A percentile compares a stretch with the other conserved stretches of the same genome.
These are phyloP conservation scores for Pseudochirops cupreus DNA, from an alignment of 2,797 vertebrate genomes.

Conservation along the genomic window DNA sequence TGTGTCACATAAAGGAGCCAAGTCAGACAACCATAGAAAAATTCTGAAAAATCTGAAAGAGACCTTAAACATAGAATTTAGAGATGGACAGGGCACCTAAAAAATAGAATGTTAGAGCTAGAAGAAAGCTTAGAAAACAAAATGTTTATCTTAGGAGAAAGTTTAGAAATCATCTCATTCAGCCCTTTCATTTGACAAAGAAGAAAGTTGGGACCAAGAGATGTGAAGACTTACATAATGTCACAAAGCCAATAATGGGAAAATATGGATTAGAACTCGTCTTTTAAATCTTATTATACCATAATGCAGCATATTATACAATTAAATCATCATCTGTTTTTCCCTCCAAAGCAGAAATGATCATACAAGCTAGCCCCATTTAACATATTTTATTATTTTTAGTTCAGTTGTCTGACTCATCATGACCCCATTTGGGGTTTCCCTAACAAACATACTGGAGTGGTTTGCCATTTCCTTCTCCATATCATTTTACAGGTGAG, in stretches of 20 bases:
- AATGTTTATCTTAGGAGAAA: background rate
- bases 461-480: background rate
- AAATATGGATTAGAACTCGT: background rate
- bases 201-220: background rate
- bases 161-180: background rate
- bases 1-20: background rate
- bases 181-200: background rate
- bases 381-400: conserved; percentile 64
- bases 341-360: conserved; percentile 52
- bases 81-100: background rate
- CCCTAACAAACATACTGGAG: background rate
- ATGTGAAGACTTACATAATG: background rate
- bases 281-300: background rate
- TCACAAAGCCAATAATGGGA: background rate
- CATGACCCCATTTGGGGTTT: background rate
- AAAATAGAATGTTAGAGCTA: background rate
- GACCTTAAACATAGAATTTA: background rate
- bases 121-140: background rate
- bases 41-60: background rate
- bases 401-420: background rate
- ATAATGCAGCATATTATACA: background rate
- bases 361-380: conserved; percentile 57
- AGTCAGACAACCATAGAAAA: background rate
- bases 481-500: background rate
- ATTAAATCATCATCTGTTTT: background rate